Evolutionary conservation across 2,797 vertebrate genomes (phyloP).

Genomic region (Ptychobarbus kaznakovi): DNA sequence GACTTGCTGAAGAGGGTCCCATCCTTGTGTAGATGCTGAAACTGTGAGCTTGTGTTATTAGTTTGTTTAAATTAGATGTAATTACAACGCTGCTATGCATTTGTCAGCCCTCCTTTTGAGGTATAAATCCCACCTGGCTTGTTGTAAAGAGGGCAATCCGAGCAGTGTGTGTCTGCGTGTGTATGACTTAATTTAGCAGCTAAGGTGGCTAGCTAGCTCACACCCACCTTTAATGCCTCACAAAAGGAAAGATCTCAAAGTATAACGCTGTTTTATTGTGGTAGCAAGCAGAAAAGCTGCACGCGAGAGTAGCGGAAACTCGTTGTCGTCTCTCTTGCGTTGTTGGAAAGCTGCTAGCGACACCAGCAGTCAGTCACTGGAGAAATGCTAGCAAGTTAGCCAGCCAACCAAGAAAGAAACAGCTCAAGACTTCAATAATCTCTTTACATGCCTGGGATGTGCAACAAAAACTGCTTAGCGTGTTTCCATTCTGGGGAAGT

Average conservation of each 20-base stretch:
- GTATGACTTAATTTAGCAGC: conserved; percentile 55
- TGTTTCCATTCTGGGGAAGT: not conserved
- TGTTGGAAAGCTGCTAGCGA: conserved; percentile 25
- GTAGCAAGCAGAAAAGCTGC: not conserved
- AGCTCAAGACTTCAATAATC: conserved; percentile 7
- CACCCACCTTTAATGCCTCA: conserved; percentile 38
- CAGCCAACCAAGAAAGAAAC: conserved; percentile 7
- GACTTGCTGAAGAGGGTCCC: conserved; percentile 62
- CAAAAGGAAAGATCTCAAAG: not conserved
- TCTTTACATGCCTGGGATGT: conserved; percentile 10
- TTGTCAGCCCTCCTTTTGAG: not conserved
- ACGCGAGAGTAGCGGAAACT: conserved; percentile 29
- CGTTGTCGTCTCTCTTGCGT: conserved; percentile 19
- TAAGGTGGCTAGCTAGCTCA: conserved; percentile 55
- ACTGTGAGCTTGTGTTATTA: not conserved
- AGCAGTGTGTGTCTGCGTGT: not conserved
- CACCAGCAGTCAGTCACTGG: not conserved
- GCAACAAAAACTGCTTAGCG: conserved; percentile 4
- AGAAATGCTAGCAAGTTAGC: conserved; percentile 43
- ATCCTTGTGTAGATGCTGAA: conserved; percentile 53
- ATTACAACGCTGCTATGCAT: not conserved
- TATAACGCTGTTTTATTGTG: not conserved
- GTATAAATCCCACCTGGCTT: conserved; percentile 16
- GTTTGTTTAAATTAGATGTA: not conserved
- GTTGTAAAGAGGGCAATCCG: conserved; percentile 9